Percentiles rank a stretch among this genome's conserved stretches.
Evolutionary conservation across 2,797 vertebrate genomes (phyloP).

Genomic region (Myotis vivesi): DNA sequence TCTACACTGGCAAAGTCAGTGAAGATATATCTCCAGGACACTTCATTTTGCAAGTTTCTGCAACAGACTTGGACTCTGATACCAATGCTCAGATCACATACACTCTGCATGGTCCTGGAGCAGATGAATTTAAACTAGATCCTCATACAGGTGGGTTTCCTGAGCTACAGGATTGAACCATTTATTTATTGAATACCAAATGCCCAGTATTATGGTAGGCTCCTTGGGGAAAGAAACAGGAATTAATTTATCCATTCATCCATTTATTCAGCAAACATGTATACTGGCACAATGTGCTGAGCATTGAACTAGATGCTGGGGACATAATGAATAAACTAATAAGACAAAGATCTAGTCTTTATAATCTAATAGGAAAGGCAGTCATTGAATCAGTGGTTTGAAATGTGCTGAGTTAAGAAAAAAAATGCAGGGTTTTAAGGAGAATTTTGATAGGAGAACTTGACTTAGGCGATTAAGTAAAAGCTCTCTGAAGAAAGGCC

Average conservation of each 20-base stretch:
- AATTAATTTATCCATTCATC: neutral
- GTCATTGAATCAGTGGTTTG: neutral
- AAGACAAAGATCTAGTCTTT: neutral
- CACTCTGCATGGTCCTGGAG: constrained; percentile 91
- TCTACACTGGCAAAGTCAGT: constrained; percentile 91
- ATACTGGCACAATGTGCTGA: neutral
- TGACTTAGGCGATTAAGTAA: neutral
- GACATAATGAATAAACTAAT: neutral
- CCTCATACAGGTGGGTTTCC: constrained; percentile 89
- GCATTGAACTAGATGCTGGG: neutral
- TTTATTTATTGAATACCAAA: neutral
- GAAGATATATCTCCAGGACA: constrained; percentile 89
- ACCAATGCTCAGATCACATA: constrained; percentile 94
- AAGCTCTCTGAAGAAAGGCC: neutral
- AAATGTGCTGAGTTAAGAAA: neutral
- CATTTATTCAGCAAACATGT: neutral
- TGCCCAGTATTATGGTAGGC: neutral
- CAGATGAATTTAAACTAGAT: constrained; percentile 93
- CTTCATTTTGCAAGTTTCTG: constrained; percentile 92
- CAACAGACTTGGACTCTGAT: constrained; percentile 91
- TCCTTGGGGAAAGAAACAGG: neutral
- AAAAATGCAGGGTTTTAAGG: neutral
- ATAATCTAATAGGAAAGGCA: neutral
- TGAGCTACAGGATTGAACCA: neutral
- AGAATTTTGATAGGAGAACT: neutral